Base-by-base conservation (phyloP, 2,888 invertebrate genomes). In the Heliconius ismenius region DNA sequence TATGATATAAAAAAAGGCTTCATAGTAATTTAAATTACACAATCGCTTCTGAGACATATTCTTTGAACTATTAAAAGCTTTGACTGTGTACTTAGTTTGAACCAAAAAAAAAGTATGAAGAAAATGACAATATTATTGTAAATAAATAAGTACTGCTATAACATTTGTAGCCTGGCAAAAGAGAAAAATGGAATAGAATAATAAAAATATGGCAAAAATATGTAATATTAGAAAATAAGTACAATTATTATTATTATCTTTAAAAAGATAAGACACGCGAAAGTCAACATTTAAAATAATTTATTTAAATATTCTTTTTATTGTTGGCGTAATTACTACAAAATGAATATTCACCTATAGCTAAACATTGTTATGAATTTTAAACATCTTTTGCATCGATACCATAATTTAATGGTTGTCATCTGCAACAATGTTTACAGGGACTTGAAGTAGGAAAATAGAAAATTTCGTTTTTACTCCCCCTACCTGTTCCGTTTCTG, bases 241-340 rank as follows among this genome's bases (percentile, higher is more conserved):
- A 36, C 65, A 65, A 65, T 13, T n/a, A 65, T 65, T n/a, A 65
- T 65, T 36, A 4, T 65, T 36, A 65, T 36, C 36, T n/a, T 11
- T 36, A n/a, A 65, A 36, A 36, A 65, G 36, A n/a, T 36, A n/a
- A 65, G 21, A 65, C 65, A 65, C n/a, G 65, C 65, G 21, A 36
- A 28, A 36, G 65, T 36, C 21, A n/a, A 65, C 36, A 65, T 36
- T 65, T 65, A 65, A 11, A 36, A 65, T 36, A n/a, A 65, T 65
- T 64, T 64, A 64, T 64, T 65, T 65, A 65, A 36, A 65, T 36
- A 65, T 24, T 65, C 21, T n/a, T 11, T 11, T 36, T n/a, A 65
- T 10, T n/a, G 36, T 65, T 65, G 32, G 2, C 32, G 21, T 65
- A 36, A 36, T 65, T 65, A n/a, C 13, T 65, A n/a, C 36, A 36